Evolutionary conservation across 1,140 invertebrate genomes (phyloP).

Genomic region (Drosophila auraria): DNA sequence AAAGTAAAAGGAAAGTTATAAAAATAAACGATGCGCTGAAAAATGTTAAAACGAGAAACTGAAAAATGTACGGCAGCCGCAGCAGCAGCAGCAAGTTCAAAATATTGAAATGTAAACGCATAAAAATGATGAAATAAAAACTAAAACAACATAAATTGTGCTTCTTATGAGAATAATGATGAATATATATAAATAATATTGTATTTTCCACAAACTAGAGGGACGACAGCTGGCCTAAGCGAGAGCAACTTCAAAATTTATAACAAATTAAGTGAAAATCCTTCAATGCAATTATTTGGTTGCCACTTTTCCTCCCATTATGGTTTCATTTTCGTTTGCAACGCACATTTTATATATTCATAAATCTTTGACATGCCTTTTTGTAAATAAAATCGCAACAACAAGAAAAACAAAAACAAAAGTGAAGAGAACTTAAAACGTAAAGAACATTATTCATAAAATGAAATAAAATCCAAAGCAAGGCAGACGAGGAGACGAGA

Average conservation of each 20-base stretch:
- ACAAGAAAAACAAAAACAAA: conserved; percentile 28
- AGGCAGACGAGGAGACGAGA: conserved; percentile 27
- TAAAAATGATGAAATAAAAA: conserved; percentile 70
- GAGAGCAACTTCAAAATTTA: conserved; percentile 35
- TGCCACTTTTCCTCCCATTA: conserved; percentile 37
- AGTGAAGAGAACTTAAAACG: conserved; percentile 46
- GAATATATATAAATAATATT: conserved; percentile 49
- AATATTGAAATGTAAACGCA: conserved; percentile 76
- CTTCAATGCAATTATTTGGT: conserved; percentile 45
- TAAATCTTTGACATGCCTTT: conserved; percentile 60
- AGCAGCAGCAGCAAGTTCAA: conserved; percentile 70
- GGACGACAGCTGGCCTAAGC: conserved; percentile 15
- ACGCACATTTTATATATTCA: conserved; percentile 52
- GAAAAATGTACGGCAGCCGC: conserved; percentile 50
- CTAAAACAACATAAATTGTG: conserved; percentile 62
- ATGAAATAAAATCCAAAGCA: conserved; percentile 71
- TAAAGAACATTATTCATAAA: conserved; percentile 70
- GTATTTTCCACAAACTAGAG: conserved; percentile 72
- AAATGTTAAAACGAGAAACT: conserved; percentile 47
- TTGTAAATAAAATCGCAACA: conserved; percentile 76
- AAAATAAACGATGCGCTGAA: conserved; percentile 40
- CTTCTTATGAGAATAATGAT: conserved; percentile 79
- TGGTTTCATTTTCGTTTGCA: conserved; percentile 35
- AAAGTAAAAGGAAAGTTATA: conserved; percentile 19
- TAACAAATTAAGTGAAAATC: conserved; percentile 35